Evolutionary conservation across 2,797 vertebrate species (phyloP).

Genomic region (Aldrovandia affinis): DNA sequence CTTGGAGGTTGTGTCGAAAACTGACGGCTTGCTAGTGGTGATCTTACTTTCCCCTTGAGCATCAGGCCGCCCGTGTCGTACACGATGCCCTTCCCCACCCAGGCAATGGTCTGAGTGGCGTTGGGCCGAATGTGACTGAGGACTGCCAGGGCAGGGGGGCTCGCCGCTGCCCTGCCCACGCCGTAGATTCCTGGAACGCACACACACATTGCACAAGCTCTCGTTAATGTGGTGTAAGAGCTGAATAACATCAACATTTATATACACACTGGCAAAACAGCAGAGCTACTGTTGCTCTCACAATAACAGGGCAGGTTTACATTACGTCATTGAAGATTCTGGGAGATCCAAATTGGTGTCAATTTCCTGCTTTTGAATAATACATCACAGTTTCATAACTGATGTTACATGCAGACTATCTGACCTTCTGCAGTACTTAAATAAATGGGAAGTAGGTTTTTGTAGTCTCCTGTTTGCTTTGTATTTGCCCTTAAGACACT

Average conservation of each 20-base stretch:
- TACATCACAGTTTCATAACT: too few species aligned
- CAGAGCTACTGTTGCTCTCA: neutral
- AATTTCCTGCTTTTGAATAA: neutral
- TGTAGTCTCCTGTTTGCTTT: neutral
- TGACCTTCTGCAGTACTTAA: too few species aligned
- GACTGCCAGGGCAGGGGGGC: conserved; percentile 38
- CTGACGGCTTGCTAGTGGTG: too few species aligned
- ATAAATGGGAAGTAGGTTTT: neutral
- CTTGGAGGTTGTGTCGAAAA: too few species aligned
- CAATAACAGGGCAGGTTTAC: neutral
- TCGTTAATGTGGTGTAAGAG: neutral
- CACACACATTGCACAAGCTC: neutral
- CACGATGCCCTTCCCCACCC: conserved; percentile 42
- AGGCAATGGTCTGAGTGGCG: conserved; percentile 44
- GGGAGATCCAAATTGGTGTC: neutral
- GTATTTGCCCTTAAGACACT: neutral
- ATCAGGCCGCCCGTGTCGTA: conserved; percentile 40
- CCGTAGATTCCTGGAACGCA: conserved; percentile 34
- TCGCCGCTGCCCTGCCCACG: conserved; percentile 37
- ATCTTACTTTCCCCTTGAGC: conserved; percentile 40
- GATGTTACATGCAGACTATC: too few species aligned
- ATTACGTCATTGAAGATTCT: neutral
- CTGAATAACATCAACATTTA: neutral
- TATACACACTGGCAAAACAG: neutral
- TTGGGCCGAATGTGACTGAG: conserved; percentile 38